phyloP scores from a whole-genome alignment of 64 coral and sea anemone genomes.

The Montipora foliosa region DNA sequence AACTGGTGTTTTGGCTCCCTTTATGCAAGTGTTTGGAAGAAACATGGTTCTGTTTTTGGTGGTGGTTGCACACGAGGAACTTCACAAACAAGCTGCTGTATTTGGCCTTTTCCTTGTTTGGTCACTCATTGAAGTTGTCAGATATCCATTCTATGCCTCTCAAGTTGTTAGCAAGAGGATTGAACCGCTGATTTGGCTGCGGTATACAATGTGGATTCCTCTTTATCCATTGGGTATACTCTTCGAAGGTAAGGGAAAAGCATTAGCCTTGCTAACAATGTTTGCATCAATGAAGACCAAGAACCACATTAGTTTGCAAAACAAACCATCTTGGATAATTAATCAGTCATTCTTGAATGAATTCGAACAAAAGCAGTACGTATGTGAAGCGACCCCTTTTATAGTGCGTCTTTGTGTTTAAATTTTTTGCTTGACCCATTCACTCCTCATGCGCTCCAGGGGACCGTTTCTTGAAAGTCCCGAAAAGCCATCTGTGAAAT shows the following conservation, averaged over 20 bases:
- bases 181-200: slow-evolving; percentile 89
- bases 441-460: too few species aligned
- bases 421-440: too few species aligned
- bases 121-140: slow-evolving; percentile 91
- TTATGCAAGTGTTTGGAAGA: slow-evolving; percentile 76
- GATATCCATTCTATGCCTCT: slow-evolving; percentile 86
- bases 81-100: slow-evolving; percentile 76
- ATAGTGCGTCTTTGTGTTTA: too few species aligned
- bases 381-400: too few species aligned
- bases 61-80: slow-evolving; percentile 78
- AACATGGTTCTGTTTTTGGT: slow-evolving; percentile 86
- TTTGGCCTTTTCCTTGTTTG: slow-evolving; percentile 80
- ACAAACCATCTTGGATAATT: too few species aligned
- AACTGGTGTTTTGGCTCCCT: slow-evolving; percentile 85
- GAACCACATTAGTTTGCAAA: too few species aligned
- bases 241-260: slow-evolving; percentile 72
- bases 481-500: too few species aligned
- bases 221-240: slow-evolving; percentile 82
- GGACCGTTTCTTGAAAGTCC: too few species aligned
- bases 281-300: too few species aligned
- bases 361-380: too few species aligned
- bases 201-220: slow-evolving; percentile 90
- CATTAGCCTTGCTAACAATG: too few species aligned
- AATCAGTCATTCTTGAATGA: too few species aligned
- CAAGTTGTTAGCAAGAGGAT: slow-evolving; percentile 67